Evolutionary conservation across 37 sponge, comb jelly and placozoan genomes (phyloP).

Genomic region (Diacarnus erythraeanus): DNA sequence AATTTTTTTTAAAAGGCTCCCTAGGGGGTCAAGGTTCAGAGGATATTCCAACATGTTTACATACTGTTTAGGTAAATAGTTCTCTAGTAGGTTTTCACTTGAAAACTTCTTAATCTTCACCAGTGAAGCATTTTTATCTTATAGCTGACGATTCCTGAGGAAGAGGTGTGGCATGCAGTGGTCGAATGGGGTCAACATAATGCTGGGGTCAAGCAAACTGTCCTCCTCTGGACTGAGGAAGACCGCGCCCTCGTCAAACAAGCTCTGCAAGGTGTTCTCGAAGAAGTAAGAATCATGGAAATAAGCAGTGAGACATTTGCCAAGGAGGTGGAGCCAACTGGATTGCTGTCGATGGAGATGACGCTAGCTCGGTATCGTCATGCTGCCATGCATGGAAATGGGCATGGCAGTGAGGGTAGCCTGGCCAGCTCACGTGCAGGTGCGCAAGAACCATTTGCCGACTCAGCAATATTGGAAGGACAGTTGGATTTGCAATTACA

Average conservation of each 20-base stretch:
- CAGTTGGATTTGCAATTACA: conserved; percentile 34
- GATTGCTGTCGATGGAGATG: conserved; percentile 58
- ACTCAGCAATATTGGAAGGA: conserved; percentile 32
- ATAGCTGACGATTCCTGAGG: conserved; percentile 25
- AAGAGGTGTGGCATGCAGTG: conserved; percentile 73
- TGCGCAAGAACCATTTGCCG: conserved; percentile 23
- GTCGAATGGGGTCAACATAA: conserved; percentile 70
- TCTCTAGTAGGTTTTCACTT: no score
- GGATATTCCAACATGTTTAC: no score
- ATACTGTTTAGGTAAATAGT: no score
- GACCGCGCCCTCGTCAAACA: conserved; percentile 43
- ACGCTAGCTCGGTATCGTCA: conserved; percentile 51
- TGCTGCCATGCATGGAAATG: conserved; percentile 14
- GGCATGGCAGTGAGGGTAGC: not conserved
- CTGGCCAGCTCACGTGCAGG: conserved; percentile 19
- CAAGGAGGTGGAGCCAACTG: conserved; percentile 77
- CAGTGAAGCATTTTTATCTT: conserved; percentile 5
- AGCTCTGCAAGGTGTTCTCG: conserved; percentile 44
- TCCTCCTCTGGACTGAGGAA: conserved; percentile 44
- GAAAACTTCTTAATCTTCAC: conserved; percentile 1
- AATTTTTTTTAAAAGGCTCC: no score
- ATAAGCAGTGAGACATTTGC: conserved; percentile 70
- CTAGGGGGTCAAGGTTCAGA: no score
- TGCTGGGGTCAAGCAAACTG: conserved; percentile 7
- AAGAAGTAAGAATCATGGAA: conserved; percentile 64